These are phyloP conservation scores for Acanthaster planci DNA, from an alignment of 35 echinoderm and acorn worm genomes.

Conservation along the genomic window DNA sequence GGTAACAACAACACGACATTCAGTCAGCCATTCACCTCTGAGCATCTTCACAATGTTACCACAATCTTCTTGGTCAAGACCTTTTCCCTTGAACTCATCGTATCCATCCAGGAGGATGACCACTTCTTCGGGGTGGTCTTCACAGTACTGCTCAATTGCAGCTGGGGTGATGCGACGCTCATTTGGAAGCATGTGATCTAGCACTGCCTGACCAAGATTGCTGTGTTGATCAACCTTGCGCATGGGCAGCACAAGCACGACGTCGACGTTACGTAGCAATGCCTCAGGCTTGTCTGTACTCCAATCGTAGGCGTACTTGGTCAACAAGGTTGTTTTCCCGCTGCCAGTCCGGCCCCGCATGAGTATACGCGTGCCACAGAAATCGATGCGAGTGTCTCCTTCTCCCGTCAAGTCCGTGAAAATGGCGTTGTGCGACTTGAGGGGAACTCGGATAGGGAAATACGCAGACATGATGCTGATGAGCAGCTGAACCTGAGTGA, in stretches of 20 bases:
- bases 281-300: constrained; percentile 15
- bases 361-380: constrained; percentile 16
- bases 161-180: constrained; percentile 28
- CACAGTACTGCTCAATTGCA: constrained; percentile 15
- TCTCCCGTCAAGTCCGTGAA: constrained; percentile 16
- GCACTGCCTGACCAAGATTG: constrained; percentile 48
- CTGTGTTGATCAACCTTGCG: constrained; percentile 29
- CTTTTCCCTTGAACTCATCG: constrained; percentile 58
- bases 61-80: constrained; percentile 12
- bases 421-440: constrained; percentile 33
- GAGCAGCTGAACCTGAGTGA: constrained; percentile 45
- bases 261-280: constrained; percentile 1
- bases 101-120: constrained; percentile 54
- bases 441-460: constrained; percentile 34
- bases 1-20: constrained; percentile 39
- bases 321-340: constrained; percentile 56
- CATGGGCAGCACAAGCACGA: constrained; percentile 55
- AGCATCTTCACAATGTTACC: constrained; percentile 46
- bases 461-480: constrained; percentile 25
- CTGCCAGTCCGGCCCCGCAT: constrained; percentile 43
- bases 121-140: constrained; percentile 36
- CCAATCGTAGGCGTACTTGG: constrained; percentile 56
- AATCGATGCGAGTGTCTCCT: background rate
- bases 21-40: constrained; percentile 17
- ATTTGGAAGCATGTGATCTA: constrained; percentile 43